Conservation (phyloP, 2,888 invertebrate genomes). For the Phytoseiulus persimilis region DNA sequence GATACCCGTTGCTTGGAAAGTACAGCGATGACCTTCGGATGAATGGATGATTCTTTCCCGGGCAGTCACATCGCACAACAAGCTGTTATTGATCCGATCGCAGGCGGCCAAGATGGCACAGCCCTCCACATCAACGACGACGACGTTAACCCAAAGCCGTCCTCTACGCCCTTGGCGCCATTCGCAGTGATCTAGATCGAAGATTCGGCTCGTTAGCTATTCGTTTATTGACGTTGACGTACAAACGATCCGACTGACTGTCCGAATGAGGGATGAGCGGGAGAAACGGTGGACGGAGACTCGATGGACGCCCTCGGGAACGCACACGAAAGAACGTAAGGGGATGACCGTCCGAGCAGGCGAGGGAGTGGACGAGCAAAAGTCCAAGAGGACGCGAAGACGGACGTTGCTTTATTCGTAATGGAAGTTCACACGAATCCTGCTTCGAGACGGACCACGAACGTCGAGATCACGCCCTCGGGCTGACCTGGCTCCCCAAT, state of each 20-base stretch:
- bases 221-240: background rate
- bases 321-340: background rate
- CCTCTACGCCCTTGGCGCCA: background rate
- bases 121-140: background rate
- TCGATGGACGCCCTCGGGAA: background rate
- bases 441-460: background rate
- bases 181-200: background rate
- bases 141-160: background rate
- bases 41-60: background rate
- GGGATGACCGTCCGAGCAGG: background rate
- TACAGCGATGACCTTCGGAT: background rate
- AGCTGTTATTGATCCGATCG: background rate
- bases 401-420: background rate
- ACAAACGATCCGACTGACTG: background rate
- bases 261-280: background rate
- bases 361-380: background rate
- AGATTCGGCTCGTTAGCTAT: background rate
- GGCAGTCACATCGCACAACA: background rate
- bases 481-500: background rate
- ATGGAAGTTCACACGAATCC: conserved; percentile 5
- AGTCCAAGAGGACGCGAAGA: background rate
- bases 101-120: background rate
- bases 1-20: background rate
- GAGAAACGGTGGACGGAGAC: background rate
- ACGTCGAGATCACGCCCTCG: background rate